phyloP scores from a whole-genome alignment of 2,113 vertebrate genomes.

The Empidonax traillii region DNA sequence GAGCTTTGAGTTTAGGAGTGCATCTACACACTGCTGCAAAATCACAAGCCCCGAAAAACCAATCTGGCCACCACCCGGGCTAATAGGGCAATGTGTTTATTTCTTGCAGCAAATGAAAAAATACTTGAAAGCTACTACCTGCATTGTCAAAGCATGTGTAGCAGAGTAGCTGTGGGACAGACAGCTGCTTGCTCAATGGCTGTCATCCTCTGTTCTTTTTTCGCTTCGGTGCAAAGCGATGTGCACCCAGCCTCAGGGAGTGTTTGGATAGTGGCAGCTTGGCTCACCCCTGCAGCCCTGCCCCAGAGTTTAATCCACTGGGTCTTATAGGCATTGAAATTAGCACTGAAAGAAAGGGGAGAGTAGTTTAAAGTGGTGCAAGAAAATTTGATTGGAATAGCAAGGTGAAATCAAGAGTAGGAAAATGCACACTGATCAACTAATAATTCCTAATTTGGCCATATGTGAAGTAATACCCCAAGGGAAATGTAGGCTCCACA shows the following conservation, averaged over 20 bases:
- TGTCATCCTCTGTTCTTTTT: neutral
- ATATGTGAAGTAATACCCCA: neutral
- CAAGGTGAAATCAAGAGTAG: neutral
- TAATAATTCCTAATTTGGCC: neutral
- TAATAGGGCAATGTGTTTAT: neutral
- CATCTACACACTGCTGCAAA: slow-evolving; percentile 29
- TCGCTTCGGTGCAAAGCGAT: fast-evolving
- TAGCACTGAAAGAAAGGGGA: neutral
- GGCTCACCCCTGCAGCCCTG: neutral
- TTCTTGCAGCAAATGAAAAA: neutral
- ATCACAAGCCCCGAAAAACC: slow-evolving; percentile 10
- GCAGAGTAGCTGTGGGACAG: neutral
- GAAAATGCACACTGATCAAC: neutral
- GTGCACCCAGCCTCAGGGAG: fast-evolving
- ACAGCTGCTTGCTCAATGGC: neutral
- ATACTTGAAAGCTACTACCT: neutral
- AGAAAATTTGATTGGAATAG: neutral
- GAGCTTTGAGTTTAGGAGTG: slow-evolving; percentile 60
- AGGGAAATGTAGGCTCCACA: neutral
- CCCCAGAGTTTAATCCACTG: neutral
- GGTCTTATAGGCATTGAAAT: neutral
- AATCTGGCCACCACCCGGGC: neutral
- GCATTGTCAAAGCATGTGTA: neutral
- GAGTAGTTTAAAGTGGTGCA: neutral
- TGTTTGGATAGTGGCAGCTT: neutral